Conservation (phyloP, 2,113 vertebrate species). For the Rhea americana region DNA sequence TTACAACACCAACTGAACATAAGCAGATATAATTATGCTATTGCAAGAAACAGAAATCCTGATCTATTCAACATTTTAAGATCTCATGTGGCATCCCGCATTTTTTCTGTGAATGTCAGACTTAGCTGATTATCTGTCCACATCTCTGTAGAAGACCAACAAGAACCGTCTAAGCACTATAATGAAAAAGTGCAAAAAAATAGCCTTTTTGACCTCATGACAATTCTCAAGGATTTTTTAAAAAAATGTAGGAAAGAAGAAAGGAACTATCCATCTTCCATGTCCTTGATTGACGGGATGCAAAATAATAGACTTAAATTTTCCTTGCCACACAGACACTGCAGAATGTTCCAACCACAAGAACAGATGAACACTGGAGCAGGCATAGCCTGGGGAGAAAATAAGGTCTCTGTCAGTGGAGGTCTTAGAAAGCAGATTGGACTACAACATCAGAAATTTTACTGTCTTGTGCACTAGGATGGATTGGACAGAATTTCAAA, state of each 20-base stretch:
- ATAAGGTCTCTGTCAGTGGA: background rate
- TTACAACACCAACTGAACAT: background rate
- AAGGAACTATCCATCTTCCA: background rate
- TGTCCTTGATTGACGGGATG: rapidly evolving
- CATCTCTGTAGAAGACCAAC: background rate
- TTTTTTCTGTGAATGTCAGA: background rate
- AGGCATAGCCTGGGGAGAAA: background rate
- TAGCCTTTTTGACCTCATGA: background rate
- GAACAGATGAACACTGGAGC: background rate
- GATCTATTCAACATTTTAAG: background rate
- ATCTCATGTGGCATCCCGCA: background rate
- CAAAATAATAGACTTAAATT: background rate
- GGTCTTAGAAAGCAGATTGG: background rate
- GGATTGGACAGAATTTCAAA: background rate
- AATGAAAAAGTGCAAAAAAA: background rate
- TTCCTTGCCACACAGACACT: too few species aligned
- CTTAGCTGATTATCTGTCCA: background rate
- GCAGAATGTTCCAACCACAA: background rate
- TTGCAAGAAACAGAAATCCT: background rate
- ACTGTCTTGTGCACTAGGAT: background rate
- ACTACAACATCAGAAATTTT: background rate
- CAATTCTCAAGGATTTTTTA: background rate
- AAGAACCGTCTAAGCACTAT: background rate
- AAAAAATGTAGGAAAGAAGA: background rate
- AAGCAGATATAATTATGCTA: background rate